Percentiles rank a stretch among this genome's conserved stretches.
Conservation (phyloP, 2,797 vertebrate species). For the Notoglanidium macrostoma region DNA sequence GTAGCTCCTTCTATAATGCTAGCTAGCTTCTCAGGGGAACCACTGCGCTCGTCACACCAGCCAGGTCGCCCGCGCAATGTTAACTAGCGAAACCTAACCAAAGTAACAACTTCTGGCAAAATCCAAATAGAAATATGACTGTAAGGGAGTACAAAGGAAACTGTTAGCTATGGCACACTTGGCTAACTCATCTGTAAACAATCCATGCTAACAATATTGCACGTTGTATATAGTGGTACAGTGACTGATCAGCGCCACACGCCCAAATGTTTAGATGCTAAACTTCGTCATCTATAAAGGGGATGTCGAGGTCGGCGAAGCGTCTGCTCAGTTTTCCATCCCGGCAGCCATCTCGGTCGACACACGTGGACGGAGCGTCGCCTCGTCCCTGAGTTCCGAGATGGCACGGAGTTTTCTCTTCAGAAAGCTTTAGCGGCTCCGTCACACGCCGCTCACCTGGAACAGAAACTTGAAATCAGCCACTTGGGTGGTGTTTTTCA, state of each 20-base stretch:
- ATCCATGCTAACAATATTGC: constrained; percentile 8
- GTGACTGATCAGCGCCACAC: neutral
- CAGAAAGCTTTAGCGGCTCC: constrained; percentile 54
- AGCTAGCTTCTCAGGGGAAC: neutral
- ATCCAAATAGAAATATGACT: neutral
- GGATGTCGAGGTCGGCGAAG: constrained; percentile 78
- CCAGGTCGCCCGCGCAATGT: neutral
- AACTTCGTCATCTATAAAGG: constrained; percentile 78
- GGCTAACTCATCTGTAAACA: constrained; percentile 6
- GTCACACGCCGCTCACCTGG: constrained; percentile 25
- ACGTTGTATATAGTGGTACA: neutral
- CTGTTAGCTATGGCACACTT: neutral
- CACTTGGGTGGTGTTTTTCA: too few relatives aligned
- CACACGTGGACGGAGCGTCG: constrained; percentile 69
- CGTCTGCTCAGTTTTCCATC: constrained; percentile 64
- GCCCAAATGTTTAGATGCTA: constrained; percentile 21
- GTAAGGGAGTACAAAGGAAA: neutral
- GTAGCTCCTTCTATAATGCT: neutral
- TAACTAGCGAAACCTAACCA: neutral
- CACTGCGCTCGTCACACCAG: neutral
- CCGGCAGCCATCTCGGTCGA: constrained; percentile 61
- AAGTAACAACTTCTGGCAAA: neutral
- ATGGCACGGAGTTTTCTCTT: constrained; percentile 27
- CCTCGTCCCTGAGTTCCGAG: constrained; percentile 65
- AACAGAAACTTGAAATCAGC: constrained; percentile 64